Conservation (phyloP, 2,888 invertebrate genomes). For the Rhimphoctona megacephalus region DNA sequence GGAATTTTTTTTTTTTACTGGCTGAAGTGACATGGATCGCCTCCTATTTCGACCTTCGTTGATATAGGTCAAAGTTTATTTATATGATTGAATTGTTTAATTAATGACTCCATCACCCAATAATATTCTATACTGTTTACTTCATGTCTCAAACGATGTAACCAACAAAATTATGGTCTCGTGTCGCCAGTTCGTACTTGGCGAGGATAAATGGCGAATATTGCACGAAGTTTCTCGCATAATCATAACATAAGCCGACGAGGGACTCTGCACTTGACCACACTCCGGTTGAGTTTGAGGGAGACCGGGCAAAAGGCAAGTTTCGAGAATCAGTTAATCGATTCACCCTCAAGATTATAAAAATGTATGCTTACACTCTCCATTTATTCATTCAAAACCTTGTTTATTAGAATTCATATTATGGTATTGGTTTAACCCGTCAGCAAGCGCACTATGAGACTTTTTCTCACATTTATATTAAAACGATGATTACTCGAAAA, state of each 20-base stretch:
- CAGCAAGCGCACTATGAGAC: too few species aligned
- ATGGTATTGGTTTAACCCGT: too few species aligned
- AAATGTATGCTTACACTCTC: too few species aligned
- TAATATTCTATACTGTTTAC: neutral
- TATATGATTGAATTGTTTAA: neutral
- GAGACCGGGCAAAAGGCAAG: constrained; percentile 3
- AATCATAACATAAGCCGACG: neutral
- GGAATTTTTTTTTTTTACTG: too few species aligned
- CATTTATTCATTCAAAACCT: too few species aligned
- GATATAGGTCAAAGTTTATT: neutral
- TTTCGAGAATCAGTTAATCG: neutral
- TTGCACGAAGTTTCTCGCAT: constrained; percentile 7
- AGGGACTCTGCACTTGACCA: constrained; percentile 2
- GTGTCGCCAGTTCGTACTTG: neutral
- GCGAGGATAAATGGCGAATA: neutral
- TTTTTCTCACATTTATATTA: too few species aligned
- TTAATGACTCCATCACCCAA: neutral
- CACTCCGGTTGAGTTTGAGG: neutral
- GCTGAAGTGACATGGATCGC: too few species aligned
- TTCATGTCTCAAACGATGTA: neutral
- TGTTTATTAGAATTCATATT: too few species aligned
- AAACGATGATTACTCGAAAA: too few species aligned
- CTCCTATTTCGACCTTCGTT: neutral
- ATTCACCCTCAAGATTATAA: constrained; percentile 4
- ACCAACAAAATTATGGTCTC: neutral